These are phyloP conservation scores for Globodera rostochiensis DNA, from an alignment of 1,140 invertebrate species.

Conservation along the genomic window DNA sequence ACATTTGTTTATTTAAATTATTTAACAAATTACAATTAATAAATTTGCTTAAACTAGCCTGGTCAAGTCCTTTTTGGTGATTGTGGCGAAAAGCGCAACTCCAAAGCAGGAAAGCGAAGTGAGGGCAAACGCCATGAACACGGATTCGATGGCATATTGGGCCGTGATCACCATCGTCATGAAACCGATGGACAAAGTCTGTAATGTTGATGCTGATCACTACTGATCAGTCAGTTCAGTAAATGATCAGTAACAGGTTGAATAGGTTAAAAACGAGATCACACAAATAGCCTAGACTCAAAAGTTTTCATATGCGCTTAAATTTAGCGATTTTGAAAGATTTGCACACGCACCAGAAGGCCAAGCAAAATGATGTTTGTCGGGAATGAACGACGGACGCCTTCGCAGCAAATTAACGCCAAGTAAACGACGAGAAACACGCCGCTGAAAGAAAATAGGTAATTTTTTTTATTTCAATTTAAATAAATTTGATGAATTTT, in stretches of 20 bases:
- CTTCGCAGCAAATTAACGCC: constrained; percentile 61
- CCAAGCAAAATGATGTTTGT: constrained; percentile 58
- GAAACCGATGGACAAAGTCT: constrained; percentile 56
- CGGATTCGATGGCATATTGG: constrained; percentile 22
- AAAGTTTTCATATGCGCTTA: too few species aligned
- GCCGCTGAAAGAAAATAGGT: constrained; percentile 2
- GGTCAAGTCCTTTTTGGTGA: constrained; percentile 60
- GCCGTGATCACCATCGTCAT: constrained; percentile 31
- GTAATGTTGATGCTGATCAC: not conserved
- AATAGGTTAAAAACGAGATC: too few species aligned
- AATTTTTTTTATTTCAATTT: not conserved
- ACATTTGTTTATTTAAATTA: not conserved
- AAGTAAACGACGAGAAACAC: constrained; percentile 59
- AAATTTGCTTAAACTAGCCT: constrained; percentile 4
- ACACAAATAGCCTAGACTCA: too few species aligned
- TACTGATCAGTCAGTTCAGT: too few species aligned
- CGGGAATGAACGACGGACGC: constrained; percentile 61
- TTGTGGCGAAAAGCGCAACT: constrained; percentile 57
- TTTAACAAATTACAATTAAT: not conserved
- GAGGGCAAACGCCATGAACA: constrained; percentile 57
- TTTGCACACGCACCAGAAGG: constrained; percentile 41
- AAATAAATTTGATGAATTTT: not conserved
- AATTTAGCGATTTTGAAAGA: not conserved
- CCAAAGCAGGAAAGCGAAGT: constrained; percentile 56
- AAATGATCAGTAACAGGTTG: too few species aligned